Conservation (phyloP, 2,113 vertebrate genomes). For the Chaetura pelagica region DNA sequence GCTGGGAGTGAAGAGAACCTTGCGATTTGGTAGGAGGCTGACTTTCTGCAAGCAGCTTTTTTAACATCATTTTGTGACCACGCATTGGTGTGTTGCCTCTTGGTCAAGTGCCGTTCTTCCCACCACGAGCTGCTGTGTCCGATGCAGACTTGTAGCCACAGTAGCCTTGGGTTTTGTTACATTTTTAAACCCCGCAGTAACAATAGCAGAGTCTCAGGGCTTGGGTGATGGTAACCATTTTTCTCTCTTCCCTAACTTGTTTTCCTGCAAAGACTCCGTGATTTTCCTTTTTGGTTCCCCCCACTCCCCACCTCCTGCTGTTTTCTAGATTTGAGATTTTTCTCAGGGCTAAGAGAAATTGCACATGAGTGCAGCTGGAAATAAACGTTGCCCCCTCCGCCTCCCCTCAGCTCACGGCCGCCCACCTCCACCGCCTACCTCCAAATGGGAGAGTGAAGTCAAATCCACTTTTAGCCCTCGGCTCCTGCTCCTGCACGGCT, state of each 20-base stretch:
- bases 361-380: constrained; percentile 60
- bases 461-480: constrained; percentile 59
- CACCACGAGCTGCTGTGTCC: fast-evolving
- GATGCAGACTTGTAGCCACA: background rate
- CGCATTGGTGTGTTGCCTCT: background rate
- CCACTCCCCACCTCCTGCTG: constrained; percentile 43
- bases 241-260: background rate
- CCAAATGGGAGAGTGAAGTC: constrained; percentile 61
- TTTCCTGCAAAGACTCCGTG: background rate
- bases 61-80: background rate
- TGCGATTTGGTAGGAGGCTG: background rate
- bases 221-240: background rate
- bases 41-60: background rate
- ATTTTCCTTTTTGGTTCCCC: constrained; percentile 20
- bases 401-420: constrained; percentile 22
- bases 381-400: constrained; percentile 54
- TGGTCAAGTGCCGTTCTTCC: background rate
- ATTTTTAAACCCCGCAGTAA: background rate
- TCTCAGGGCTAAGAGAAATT: background rate
- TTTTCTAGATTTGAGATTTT: too few relatives aligned
- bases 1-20: constrained; percentile 2
- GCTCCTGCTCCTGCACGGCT: background rate
- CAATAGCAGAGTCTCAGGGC: background rate
- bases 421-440: constrained; percentile 62
- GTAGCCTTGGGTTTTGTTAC: background rate